Evolutionary conservation across 2,113 vertebrate genomes (phyloP).

Genomic region (Sigmodon hispidus): DNA sequence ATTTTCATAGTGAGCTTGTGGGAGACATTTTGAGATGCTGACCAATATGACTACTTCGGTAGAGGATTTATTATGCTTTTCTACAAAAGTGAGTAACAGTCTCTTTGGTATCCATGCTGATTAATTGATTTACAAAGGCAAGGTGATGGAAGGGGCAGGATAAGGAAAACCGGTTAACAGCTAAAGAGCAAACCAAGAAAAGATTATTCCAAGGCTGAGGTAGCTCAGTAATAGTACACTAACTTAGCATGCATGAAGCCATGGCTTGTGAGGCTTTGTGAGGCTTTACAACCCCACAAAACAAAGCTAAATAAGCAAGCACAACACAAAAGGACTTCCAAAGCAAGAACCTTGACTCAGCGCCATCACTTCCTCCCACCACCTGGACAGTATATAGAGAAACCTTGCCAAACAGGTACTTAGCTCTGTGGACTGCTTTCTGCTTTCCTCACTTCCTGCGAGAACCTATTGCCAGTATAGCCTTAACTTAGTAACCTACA

Average conservation of each 20-base stretch:
- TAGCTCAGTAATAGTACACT: not conserved
- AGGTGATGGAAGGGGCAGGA: no score
- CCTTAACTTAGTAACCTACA: not conserved
- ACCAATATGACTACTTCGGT: not conserved
- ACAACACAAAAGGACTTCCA: not conserved
- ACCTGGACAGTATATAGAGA: not conserved
- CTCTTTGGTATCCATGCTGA: not conserved
- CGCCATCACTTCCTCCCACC: not conserved
- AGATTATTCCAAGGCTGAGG: not conserved
- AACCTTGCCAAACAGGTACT: not conserved
- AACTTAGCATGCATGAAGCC: not conserved
- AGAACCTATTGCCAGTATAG: not conserved
- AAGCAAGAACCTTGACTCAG: not conserved
- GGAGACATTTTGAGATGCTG: slow-evolving; percentile 5
- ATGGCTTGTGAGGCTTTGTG: not conserved
- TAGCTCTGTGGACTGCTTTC: not conserved
- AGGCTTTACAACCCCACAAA: not conserved
- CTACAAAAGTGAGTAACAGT: not conserved
- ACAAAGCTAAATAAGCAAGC: not conserved
- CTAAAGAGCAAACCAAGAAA: not conserved
- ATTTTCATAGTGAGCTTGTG: slow-evolving; percentile 21
- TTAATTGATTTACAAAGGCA: not conserved
- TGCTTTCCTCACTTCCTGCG: no score
- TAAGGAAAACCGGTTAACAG: not conserved
- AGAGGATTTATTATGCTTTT: slow-evolving; percentile 27